Conservation (phyloP, 2,888 invertebrate species). For the Ischnus inquisitorius region DNA sequence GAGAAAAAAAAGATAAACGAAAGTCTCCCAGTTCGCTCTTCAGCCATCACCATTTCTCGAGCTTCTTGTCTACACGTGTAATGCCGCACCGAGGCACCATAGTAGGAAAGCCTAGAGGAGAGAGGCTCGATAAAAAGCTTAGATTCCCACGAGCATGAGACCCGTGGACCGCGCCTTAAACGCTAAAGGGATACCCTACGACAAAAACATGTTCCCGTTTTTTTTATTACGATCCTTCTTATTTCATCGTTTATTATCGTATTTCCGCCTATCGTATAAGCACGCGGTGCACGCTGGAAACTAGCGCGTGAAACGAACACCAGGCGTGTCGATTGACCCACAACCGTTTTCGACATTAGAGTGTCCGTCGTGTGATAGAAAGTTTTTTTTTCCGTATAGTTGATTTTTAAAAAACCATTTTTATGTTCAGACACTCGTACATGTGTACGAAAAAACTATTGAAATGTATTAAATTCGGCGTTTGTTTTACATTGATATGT, state of each 20-base stretch:
- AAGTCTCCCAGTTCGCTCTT: constrained; percentile 22
- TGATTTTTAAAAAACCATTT: too few relatives aligned
- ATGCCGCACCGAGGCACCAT: background rate
- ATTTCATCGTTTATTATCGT: constrained; percentile 60
- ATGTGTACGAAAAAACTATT: too few relatives aligned
- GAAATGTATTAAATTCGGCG: too few relatives aligned
- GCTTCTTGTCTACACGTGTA: constrained; percentile 49
- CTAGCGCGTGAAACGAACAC: background rate
- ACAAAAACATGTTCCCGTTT: constrained; percentile 69
- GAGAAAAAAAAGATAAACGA: constrained; percentile 36
- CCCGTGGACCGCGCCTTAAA: constrained; percentile 60
- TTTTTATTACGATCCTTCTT: constrained; percentile 65
- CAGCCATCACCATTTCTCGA: constrained; percentile 48
- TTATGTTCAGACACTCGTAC: too few relatives aligned
- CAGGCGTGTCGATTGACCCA: background rate
- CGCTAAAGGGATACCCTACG: constrained; percentile 43
- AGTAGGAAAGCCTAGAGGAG: constrained; percentile 46
- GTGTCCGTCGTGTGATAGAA: background rate
- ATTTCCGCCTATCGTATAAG: background rate
- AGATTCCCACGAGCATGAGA: constrained; percentile 75
- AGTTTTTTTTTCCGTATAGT: background rate
- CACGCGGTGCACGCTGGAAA: constrained; percentile 40
- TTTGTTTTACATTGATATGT: too few relatives aligned
- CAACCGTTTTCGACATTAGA: background rate
- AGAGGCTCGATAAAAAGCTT: constrained; percentile 73